Conservation (phyloP, 2,113 vertebrate species). For the Neolamprologus falcicula region DNA sequence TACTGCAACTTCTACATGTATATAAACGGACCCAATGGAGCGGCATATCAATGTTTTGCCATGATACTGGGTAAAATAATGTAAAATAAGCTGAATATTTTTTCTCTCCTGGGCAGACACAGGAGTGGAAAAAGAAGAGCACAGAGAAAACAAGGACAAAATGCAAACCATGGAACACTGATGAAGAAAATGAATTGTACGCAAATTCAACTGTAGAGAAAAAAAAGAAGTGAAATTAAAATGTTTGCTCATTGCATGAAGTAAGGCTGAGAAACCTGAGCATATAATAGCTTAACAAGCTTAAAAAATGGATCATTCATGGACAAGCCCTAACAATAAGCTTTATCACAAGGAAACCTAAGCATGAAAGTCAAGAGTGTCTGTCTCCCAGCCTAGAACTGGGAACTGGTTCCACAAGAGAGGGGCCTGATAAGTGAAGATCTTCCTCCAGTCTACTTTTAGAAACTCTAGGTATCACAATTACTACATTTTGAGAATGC, state of each 20-base stretch:
- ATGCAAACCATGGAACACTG: background rate
- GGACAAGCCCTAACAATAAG: accelerated
- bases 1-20: background rate
- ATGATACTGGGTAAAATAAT: background rate
- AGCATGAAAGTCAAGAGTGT: background rate
- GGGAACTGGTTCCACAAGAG: background rate
- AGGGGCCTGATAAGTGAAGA: background rate
- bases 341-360: background rate
- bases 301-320: background rate
- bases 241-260: background rate
- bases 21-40: background rate
- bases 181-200: background rate
- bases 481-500: accelerated
- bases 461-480: background rate
- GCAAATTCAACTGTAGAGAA: background rate
- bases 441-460: background rate
- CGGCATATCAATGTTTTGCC: background rate
- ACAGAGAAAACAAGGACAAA: background rate
- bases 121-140: background rate
- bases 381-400: background rate
- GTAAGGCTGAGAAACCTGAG: background rate
- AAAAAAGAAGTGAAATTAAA: background rate
- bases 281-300: background rate
- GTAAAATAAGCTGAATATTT: background rate
- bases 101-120: background rate